These are phyloP conservation scores for Ophioninae sp. DNA, from an alignment of 2,888 invertebrate species.

Conservation along the genomic window DNA sequence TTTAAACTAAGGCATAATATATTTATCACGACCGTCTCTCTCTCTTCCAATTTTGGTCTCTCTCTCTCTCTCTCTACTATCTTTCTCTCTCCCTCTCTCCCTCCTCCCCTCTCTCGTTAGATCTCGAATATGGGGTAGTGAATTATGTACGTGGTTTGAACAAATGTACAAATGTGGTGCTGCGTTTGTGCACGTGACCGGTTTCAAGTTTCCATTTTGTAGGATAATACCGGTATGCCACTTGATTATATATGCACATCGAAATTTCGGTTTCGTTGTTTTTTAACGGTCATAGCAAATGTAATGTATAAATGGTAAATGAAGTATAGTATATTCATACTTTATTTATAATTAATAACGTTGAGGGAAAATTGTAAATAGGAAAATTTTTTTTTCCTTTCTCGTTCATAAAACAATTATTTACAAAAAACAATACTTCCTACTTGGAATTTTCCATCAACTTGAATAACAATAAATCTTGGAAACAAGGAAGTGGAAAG, in stretches of 20 bases:
- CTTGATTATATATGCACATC: constrained; percentile 26
- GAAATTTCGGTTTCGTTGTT: not conserved
- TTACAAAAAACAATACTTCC: not conserved
- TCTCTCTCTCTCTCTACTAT: constrained; percentile 4
- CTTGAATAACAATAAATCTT: constrained; percentile 9
- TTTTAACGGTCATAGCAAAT: not conserved
- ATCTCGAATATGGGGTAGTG: constrained; percentile 63
- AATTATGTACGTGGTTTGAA: constrained; percentile 72
- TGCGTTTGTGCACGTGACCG: constrained; percentile 61
- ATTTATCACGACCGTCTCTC: constrained; percentile 19
- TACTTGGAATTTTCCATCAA: not conserved
- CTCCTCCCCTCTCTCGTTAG: not conserved
- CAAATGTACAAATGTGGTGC: constrained; percentile 55
- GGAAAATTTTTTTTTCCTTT: no score
- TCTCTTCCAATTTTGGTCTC: constrained; percentile 12
- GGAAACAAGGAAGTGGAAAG: not conserved
- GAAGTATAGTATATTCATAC: no score
- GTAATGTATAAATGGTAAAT: no score
- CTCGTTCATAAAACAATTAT: no score
- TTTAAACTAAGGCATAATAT: no score
- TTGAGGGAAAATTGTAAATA: no score
- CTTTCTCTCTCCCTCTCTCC: not conserved
- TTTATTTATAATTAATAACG: no score
- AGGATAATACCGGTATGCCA: constrained; percentile 43
- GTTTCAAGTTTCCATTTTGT: constrained; percentile 21